Evolutionary conservation across 1,140 invertebrate species (phyloP).

Genomic region (Camponotus vicinus): DNA sequence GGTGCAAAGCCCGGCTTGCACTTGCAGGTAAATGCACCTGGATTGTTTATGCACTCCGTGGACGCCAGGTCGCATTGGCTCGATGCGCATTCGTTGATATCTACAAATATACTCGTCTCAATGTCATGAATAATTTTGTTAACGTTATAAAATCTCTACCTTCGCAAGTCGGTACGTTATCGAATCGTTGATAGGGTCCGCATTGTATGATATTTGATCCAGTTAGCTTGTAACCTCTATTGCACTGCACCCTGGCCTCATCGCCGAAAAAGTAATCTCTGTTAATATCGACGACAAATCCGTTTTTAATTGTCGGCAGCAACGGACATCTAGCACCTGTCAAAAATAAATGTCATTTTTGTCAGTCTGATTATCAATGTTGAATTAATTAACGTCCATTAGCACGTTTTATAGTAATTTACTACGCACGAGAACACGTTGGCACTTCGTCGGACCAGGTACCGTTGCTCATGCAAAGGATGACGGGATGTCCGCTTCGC

Average conservation of each 20-base stretch:
- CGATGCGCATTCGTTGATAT: conserved; percentile 96
- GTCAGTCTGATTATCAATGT: background rate
- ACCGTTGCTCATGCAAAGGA: conserved; percentile 98
- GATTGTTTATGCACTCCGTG: conserved; percentile 96
- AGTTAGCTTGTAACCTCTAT: conserved; percentile 94
- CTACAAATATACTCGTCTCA: conserved; percentile 80
- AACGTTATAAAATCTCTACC: conserved; percentile 82
- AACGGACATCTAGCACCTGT: conserved; percentile 92
- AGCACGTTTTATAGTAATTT: background rate
- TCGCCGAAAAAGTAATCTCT: conserved; percentile 95
- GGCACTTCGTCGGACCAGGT: conserved; percentile 98
- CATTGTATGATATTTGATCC: conserved; percentile 96
- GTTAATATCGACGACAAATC: conserved; percentile 92
- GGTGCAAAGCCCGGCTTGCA: conserved; percentile 94
- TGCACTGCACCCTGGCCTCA: conserved; percentile 96
- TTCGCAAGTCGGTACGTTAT: conserved; percentile 94
- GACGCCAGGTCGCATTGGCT: conserved; percentile 96
- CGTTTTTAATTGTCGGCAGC: conserved; percentile 94
- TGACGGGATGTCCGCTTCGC: conserved; percentile 94
- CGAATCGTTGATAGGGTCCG: conserved; percentile 94
- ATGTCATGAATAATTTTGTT: conserved; percentile 21
- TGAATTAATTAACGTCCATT: background rate
- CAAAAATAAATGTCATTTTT: background rate
- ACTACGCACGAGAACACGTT: conserved; percentile 91
- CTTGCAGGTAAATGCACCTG: conserved; percentile 96